phyloP scores from a whole-genome alignment of 1,140 invertebrate genomes.

The Ostrea denselamellosa region DNA sequence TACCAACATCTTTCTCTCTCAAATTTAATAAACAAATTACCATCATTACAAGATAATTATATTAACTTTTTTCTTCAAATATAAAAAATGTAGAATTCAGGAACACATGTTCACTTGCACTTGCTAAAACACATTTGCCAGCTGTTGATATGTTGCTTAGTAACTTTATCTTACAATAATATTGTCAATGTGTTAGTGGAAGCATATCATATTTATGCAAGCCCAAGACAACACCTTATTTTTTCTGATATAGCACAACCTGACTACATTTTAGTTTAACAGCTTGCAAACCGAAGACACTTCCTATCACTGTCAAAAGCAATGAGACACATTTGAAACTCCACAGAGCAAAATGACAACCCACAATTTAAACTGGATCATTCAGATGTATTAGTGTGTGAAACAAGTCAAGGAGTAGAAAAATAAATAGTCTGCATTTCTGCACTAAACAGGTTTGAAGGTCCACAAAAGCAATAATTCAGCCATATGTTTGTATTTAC shows the following conservation, averaged over 20 bases:
- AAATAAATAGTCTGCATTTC: too few species aligned
- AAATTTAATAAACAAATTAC: constrained; percentile 7
- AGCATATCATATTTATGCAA: constrained; percentile 23
- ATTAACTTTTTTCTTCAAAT: neutral
- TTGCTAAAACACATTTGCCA: constrained; percentile 4
- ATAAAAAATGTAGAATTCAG: neutral
- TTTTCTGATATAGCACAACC: neutral
- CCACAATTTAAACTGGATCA: neutral
- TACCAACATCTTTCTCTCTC: neutral
- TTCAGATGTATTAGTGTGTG: neutral
- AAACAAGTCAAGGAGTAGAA: too few species aligned
- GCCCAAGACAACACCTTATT: constrained; percentile 1
- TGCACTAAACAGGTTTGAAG: too few species aligned
- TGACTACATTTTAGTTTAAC: neutral
- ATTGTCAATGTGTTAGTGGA: constrained; percentile 11
- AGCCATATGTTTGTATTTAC: too few species aligned
- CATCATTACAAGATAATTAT: neutral
- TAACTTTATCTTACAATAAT: constrained; percentile 23
- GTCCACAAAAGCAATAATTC: too few species aligned
- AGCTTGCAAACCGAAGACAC: neutral
- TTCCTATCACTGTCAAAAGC: neutral
- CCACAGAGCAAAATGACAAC: neutral
- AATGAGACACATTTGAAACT: neutral
- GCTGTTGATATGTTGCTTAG: constrained; percentile 18
- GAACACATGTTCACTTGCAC: neutral